A percentile compares a stretch with the other conserved stretches of the same genome.
Conservation (phyloP, 2,113 vertebrate species). For the Anarrhichthys ocellatus region DNA sequence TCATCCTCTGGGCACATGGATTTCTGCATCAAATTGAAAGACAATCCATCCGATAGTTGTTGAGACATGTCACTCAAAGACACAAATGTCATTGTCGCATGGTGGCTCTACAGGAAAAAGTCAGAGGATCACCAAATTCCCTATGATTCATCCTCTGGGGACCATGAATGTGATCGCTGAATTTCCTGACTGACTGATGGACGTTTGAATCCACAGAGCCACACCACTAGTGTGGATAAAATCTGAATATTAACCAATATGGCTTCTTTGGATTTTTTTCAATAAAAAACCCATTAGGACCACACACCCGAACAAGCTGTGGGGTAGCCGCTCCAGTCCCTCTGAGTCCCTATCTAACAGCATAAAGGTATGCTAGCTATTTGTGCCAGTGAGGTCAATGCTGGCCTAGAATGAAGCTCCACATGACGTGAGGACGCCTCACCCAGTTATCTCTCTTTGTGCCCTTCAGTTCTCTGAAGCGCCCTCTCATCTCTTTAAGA, state of each 20-base stretch:
- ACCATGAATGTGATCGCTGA: background rate
- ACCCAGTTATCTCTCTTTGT: background rate
- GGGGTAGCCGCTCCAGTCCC: background rate
- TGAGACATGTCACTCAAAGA: background rate
- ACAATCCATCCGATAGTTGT: background rate
- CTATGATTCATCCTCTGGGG: background rate
- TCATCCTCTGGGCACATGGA: background rate
- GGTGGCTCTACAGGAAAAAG: background rate
- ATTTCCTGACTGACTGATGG: background rate
- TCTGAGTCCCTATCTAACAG: constrained; percentile 26
- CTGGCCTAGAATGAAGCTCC: background rate
- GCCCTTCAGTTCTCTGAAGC: constrained; percentile 1
- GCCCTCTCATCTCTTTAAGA: background rate
- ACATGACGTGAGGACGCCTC: background rate
- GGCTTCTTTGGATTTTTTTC: background rate
- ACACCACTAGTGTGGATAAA: background rate
- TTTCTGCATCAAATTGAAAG: background rate
- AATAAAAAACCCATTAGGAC: background rate
- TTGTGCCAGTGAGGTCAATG: constrained; percentile 15
- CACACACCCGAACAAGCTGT: background rate
- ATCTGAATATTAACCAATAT: background rate
- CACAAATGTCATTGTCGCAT: background rate
- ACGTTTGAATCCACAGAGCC: background rate
- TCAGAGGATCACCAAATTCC: background rate
- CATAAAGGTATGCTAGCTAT: constrained; percentile 37